A percentile compares a stretch with the other conserved stretches of the same genome.
phyloP scores from a whole-genome alignment of 2,113 vertebrate species.

The Triplophysa tibetana region DNA sequence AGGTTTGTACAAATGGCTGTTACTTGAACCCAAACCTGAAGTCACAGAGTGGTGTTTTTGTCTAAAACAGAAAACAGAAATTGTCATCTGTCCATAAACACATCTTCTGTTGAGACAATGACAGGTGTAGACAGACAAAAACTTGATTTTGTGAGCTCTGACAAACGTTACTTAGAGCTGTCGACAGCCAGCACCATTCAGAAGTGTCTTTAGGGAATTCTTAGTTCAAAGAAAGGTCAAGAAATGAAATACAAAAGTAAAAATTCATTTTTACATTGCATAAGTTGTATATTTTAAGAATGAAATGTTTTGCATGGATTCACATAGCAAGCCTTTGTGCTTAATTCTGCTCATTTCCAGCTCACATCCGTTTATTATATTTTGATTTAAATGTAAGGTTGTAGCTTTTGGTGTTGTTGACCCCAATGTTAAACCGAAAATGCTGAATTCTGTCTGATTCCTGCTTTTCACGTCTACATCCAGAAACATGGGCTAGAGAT shows the following conservation, averaged over 20 bases:
- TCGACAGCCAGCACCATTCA: neutral
- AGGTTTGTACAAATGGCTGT: constrained; percentile 30
- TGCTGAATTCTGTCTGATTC: neutral
- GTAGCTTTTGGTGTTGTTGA: too few relatives aligned
- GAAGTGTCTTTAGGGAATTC: neutral
- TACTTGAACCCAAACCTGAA: constrained; percentile 39
- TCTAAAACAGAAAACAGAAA: constrained; percentile 39
- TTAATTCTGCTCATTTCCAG: too few relatives aligned
- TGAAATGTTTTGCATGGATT: too few relatives aligned
- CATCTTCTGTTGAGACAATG: constrained; percentile 9
- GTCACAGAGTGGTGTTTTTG: constrained; percentile 32
- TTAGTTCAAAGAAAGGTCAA: constrained; percentile 23
- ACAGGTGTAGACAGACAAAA: constrained; percentile 32
- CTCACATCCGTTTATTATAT: too few relatives aligned
- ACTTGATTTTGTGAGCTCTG: constrained; percentile 1
- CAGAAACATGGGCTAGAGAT: neutral
- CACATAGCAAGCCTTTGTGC: too few relatives aligned
- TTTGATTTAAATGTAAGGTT: too few relatives aligned
- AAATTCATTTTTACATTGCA: neutral
- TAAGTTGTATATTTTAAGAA: too few relatives aligned
- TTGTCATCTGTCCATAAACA: constrained; percentile 54
- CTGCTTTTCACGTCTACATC: neutral
- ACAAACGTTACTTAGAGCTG: neutral
- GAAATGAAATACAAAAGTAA: neutral
- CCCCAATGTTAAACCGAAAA: neutral